Base-by-base conservation (phyloP, 2,113 vertebrate species). In the Glaucidium brasilianum region DNA sequence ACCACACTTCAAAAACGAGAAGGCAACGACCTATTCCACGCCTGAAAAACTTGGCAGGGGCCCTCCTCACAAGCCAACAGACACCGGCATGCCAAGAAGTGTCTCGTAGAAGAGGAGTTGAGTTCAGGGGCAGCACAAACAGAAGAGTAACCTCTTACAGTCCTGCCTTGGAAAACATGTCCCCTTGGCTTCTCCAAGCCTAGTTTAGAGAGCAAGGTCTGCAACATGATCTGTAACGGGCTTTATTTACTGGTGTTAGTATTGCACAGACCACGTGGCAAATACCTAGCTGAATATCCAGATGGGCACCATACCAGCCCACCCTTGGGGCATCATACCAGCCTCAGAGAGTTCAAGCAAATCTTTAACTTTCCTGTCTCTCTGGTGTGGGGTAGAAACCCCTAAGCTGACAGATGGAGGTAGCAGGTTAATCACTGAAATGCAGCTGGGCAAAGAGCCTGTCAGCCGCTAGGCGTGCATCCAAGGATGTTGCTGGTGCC, bases 1-100 rank as follows among this genome's bases (percentile, higher is more conserved):
- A 78, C 2, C 19, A 82, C 26, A 45, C 39, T 94, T 88, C 12
- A 75, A 79, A 87, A 94, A 71, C 2, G 27, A 87, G 66, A 91
- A 92, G 64, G 23, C 79, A 95, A 93, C 0, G 0, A 91, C 30
- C 49, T 94, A 66, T n/a, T 94, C 83, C 56, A 90, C 0, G 60
- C 91, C 91, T 87, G 92, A 94, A 75, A 72, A 96, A 75, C 62
- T 86, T 87, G 68, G 85, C 94, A 91, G 76, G 23, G 30, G 35
- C 60, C 21, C 19, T 91, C 50, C 39, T 60, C 60, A 71, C 52
- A 53, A 80, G 76, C 39, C 86, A 91, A 32, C 30, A 45, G 74
- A 92, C 37, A 83, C 59, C 2, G 11, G 76, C 0, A 0, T 43
- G 63, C 47, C 0, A 1, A 90, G 50, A 86, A 55, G 34, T 5